Evolutionary conservation across 2,888 invertebrate species (phyloP).

Genomic region (Lasioglossum morio): DNA sequence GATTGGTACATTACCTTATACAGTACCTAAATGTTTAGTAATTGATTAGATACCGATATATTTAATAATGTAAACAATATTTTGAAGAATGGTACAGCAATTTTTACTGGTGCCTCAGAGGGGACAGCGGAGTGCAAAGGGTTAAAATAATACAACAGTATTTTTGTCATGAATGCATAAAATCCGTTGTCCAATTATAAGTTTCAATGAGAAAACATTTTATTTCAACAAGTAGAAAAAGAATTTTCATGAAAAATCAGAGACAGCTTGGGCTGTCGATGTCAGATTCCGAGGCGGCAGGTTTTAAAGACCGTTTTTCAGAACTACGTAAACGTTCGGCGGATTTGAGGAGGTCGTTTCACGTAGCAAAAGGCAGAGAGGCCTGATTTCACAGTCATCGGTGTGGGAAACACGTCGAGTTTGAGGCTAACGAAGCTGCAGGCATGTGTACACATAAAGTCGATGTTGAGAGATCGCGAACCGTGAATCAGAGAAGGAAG

Average conservation of each 20-base stretch:
- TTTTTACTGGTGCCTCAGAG: too few species aligned
- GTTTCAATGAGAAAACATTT: too few species aligned
- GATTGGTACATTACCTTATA: too few species aligned
- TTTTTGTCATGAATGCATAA: too few species aligned
- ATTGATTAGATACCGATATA: too few species aligned
- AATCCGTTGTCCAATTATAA: too few species aligned
- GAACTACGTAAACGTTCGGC: slow-evolving; percentile 21
- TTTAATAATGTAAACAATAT: too few species aligned
- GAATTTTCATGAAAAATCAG: neutral
- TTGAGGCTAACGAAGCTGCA: slow-evolving; percentile 70
- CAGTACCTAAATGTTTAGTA: too few species aligned
- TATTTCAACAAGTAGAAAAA: too few species aligned
- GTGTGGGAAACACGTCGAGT: slow-evolving; percentile 66
- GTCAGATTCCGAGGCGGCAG: neutral
- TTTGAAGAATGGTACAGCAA: too few species aligned
- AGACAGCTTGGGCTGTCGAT: neutral
- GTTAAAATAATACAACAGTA: too few species aligned
- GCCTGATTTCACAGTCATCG: slow-evolving; percentile 61
- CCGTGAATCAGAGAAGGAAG: slow-evolving; percentile 57
- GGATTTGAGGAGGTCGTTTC: slow-evolving; percentile 21
- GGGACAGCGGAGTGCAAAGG: too few species aligned
- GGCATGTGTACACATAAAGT: slow-evolving; percentile 69
- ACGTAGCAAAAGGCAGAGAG: slow-evolving; percentile 45
- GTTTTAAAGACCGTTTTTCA: neutral
- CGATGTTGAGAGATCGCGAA: slow-evolving; percentile 69